Percentiles rank a stretch among this genome's conserved stretches.
phyloP scores from a whole-genome alignment of 2,888 invertebrate species.

The Drosophila siamana region DNA sequence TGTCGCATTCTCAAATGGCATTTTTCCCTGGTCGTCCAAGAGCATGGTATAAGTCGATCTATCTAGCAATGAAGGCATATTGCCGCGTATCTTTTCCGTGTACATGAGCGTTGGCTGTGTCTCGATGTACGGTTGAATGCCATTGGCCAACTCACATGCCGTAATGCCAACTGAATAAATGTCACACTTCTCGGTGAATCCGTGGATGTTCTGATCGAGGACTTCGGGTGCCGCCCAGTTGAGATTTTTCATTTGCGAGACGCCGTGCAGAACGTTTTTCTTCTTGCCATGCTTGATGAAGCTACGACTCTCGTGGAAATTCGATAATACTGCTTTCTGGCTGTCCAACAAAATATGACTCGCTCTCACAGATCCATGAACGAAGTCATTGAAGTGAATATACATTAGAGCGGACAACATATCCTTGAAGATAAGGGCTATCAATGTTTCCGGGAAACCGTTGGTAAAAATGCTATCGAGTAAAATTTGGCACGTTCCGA shows the following conservation, averaged over 20 bases:
- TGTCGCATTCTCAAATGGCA: conserved; percentile 33
- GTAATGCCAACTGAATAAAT: conserved; percentile 96
- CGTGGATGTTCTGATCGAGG: conserved; percentile 94
- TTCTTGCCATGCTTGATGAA: conserved; percentile 90
- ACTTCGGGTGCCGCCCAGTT: conserved; percentile 97
- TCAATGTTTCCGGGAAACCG: conserved; percentile 93
- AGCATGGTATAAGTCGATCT: conserved; percentile 88
- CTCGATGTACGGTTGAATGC: conserved; percentile 94
- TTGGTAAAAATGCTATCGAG: conserved; percentile 90
- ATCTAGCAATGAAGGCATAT: conserved; percentile 91
- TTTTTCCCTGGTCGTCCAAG: conserved; percentile 62
- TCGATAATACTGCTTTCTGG: conserved; percentile 90
- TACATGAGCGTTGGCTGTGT: conserved; percentile 95
- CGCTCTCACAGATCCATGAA: conserved; percentile 94
- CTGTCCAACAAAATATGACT: conserved; percentile 93
- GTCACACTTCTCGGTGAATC: conserved; percentile 95
- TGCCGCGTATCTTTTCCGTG: conserved; percentile 93
- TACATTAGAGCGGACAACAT: conserved; percentile 92
- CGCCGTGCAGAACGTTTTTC: conserved; percentile 89
- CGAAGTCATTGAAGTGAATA: conserved; percentile 92
- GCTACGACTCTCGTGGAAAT: conserved; percentile 92
- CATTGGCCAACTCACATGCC: conserved; percentile 92
- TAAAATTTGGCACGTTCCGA: conserved; percentile 93
- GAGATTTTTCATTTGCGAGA: conserved; percentile 88
- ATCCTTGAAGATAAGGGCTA: conserved; percentile 92